A percentile compares a stretch with the other conserved stretches of the same genome.
Conservation (phyloP, 2,888 invertebrate genomes). For the Cactoblastis cactorum region DNA sequence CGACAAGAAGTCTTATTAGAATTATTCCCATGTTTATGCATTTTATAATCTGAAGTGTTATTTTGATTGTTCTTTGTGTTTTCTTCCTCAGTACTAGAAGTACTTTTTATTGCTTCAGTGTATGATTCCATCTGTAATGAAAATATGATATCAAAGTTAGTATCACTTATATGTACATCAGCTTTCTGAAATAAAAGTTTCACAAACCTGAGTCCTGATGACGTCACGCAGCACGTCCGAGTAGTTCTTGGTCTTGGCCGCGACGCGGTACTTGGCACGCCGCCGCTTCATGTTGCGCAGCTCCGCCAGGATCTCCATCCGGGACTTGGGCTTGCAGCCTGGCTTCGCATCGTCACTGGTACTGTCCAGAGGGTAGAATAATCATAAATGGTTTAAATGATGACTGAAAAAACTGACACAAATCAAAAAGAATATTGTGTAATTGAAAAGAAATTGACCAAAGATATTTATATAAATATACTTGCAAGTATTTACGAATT, state of each 20-base stretch:
- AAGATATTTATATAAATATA: too few relatives aligned
- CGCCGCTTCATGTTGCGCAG: constrained; percentile 81
- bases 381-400: too few relatives aligned
- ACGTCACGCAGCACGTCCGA: constrained; percentile 79
- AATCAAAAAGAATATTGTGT: too few relatives aligned
- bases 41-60: not conserved
- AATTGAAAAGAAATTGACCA: too few relatives aligned
- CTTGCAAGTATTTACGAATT: too few relatives aligned
- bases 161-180: too few relatives aligned
- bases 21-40: not conserved
- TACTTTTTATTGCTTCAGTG: constrained; percentile 21
- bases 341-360: constrained; percentile 23
- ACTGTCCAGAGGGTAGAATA: too few relatives aligned
- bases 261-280: constrained; percentile 78
- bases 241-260: constrained; percentile 77
- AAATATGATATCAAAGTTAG: not conserved
- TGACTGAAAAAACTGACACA: too few relatives aligned
- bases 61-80: not conserved
- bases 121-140: constrained; percentile 46
- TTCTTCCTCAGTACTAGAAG: constrained; percentile 12
- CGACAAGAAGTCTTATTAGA: too few relatives aligned
- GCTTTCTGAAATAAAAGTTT: too few relatives aligned
- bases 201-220: constrained; percentile 74
- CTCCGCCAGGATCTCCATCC: constrained; percentile 68
- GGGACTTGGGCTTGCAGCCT: constrained; percentile 38